Evolutionary conservation across 2,113 vertebrate genomes (phyloP).

Genomic region (Solenodon paradoxus): DNA sequence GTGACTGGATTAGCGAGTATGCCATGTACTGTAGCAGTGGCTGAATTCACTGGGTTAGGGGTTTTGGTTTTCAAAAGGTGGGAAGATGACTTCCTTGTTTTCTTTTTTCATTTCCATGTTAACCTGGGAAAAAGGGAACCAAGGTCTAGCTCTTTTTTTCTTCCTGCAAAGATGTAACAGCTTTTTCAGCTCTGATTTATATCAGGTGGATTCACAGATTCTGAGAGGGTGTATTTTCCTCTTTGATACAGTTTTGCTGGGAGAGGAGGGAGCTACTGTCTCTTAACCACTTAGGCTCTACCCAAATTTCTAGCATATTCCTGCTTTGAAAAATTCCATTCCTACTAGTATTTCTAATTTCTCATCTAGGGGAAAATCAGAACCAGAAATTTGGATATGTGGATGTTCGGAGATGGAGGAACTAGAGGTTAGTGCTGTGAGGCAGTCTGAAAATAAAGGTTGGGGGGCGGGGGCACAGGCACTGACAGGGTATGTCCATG

Average conservation of each 20-base stretch:
- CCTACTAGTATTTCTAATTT: not conserved
- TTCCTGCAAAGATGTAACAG: not conserved
- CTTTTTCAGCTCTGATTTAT: not conserved
- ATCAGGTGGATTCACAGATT: not conserved
- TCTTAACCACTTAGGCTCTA: not conserved
- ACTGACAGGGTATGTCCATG: not conserved
- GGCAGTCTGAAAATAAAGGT: not conserved
- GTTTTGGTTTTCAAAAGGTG: not conserved
- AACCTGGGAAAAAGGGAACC: not conserved
- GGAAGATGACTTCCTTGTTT: not conserved
- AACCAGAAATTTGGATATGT: not conserved
- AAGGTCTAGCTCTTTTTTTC: not conserved
- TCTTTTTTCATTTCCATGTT: not conserved
- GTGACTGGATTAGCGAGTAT: not conserved
- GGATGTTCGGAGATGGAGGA: not conserved
- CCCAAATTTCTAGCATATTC: not conserved
- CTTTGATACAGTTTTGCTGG: not conserved
- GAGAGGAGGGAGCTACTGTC: not conserved
- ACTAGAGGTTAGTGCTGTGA: not conserved
- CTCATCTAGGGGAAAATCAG: not conserved
- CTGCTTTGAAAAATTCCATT: conserved; percentile 25
- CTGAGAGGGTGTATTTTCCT: not conserved
- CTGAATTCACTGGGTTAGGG: not conserved
- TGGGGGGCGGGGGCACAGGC: not conserved
- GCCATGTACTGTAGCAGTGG: not conserved